Percentiles rank a stretch among this genome's conserved stretches.
Conservation (phyloP, 2,888 invertebrate species). For the Diabrotica balteata region DNA sequence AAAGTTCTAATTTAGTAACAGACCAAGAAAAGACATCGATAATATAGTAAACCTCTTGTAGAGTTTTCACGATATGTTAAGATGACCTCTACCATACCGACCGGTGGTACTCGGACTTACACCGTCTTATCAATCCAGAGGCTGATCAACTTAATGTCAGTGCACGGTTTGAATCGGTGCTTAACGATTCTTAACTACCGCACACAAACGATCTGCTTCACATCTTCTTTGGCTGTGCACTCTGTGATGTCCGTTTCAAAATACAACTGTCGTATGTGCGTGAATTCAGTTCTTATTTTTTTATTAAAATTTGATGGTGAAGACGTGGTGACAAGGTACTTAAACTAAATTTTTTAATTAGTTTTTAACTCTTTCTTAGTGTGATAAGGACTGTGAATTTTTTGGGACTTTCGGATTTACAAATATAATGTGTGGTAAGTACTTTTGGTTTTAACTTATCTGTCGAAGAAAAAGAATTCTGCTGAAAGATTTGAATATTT, state of each 20-base stretch:
- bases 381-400: slow-evolving; percentile 9
- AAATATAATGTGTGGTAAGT: slow-evolving; percentile 32
- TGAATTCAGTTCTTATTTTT: slow-evolving; percentile 4
- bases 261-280: slow-evolving; percentile 6
- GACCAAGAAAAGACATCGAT: background rate
- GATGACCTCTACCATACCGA: slow-evolving; percentile 1
- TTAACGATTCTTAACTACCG: slow-evolving; percentile 3
- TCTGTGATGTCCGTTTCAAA: slow-evolving; percentile 21
- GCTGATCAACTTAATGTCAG: slow-evolving; percentile 15
- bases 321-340: slow-evolving; percentile 5
- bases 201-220: background rate
- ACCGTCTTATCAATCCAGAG: slow-evolving; percentile 12
- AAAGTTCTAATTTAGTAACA: slow-evolving; percentile 5
- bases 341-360: slow-evolving; percentile 2
- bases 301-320: background rate
- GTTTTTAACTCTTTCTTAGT: slow-evolving; percentile 2
- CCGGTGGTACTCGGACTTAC: slow-evolving; percentile 7
- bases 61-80: slow-evolving; percentile 8
- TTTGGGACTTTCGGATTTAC: slow-evolving; percentile 15
- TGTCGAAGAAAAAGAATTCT: too few relatives aligned
- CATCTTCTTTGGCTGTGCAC: slow-evolving; percentile 21
- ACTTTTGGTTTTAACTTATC: background rate
- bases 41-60: background rate
- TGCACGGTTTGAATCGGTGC: slow-evolving; percentile 7
- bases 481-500: too few relatives aligned